Base-by-base conservation (phyloP, 2,113 vertebrate species). In the Macquaria australasica region DNA sequence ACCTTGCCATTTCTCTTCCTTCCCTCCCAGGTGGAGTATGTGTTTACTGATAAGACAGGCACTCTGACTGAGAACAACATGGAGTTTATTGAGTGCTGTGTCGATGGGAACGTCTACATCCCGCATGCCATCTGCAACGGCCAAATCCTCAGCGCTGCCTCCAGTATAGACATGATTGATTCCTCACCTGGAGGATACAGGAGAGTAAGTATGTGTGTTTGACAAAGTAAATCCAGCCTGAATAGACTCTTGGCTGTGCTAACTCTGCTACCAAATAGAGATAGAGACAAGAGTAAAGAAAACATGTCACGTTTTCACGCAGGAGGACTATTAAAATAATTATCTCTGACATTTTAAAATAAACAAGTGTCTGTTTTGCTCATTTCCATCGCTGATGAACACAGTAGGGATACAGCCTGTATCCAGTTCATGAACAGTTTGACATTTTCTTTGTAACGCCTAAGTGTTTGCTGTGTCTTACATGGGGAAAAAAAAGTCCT, bases 51-150 rank as follows among this genome's bases (percentile, higher is more conserved):
- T 95, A 99, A 99, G 95, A 99, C 98, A 0, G 98, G 98, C 75
- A 99, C 98, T 0, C 96, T 99, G 92, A 99, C 98, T 0, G 98
- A 99, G 92, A 99, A 99, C 94, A 98, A 99, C 95, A 99, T 99
- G 98, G 98, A 98, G 93, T 99, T 99, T 12, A 96, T 97, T 73
- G 98, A 99, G 83, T 99, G 98, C 94, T 99, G 98, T 73, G 97
- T 99, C 8, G 98, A 98, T 80, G 98, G 98, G 8, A 98, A 98
- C 0, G 96, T 99, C 88, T 98, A 98, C 56, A 91, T 98, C 41
- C 97, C 98, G 0, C 97, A 98, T 6, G 97, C 95, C 72, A 95
- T 99, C 94, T 99, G 98, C 93, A 99, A 99, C 0, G 98, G 98
- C 5, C 98, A 99, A 95, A 96, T 98, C 82, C 96, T 99, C 69